phyloP scores from a whole-genome alignment of 2,797 vertebrate genomes.

The Rhadinocentrus ornatus region DNA sequence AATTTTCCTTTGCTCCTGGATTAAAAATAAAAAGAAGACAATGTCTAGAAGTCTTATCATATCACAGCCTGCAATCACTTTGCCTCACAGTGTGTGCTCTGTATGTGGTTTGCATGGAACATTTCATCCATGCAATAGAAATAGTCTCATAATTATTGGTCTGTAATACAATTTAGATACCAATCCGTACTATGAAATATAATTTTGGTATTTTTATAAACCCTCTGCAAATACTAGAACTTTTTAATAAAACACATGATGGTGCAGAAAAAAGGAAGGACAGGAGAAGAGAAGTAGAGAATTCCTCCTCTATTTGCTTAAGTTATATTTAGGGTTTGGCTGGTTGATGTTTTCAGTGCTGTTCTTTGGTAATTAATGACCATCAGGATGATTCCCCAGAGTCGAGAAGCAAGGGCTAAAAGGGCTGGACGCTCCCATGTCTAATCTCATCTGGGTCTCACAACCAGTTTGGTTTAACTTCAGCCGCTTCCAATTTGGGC shows the following conservation, averaged over 20 bases:
- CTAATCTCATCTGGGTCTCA: conserved; percentile 59
- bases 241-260: conserved; percentile 29
- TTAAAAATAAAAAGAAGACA: neutral
- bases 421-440: conserved; percentile 40
- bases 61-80: conserved; percentile 15
- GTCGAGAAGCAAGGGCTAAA: conserved; percentile 27
- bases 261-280: conserved; percentile 15
- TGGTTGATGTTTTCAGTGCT: conserved; percentile 23
- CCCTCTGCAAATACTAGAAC: conserved; percentile 30
- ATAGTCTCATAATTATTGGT: conserved; percentile 38
- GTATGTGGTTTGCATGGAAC: conserved; percentile 43
- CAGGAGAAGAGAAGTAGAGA: conserved; percentile 9
- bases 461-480: conserved; percentile 49
- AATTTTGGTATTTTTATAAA: conserved; percentile 30
- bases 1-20: neutral
- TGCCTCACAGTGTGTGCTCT: neutral
- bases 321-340: conserved; percentile 24
- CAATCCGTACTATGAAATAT: conserved; percentile 3
- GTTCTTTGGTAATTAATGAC: conserved; percentile 60
- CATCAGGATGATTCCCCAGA: conserved; percentile 51
- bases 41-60: conserved; percentile 9
- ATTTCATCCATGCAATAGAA: conserved; percentile 43
- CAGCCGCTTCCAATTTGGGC: conserved; percentile 76
- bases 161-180: conserved; percentile 37
- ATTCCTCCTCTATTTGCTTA: conserved; percentile 26